Conservation (phyloP, 1,140 invertebrate species). For the Trissolcus basalis region DNA sequence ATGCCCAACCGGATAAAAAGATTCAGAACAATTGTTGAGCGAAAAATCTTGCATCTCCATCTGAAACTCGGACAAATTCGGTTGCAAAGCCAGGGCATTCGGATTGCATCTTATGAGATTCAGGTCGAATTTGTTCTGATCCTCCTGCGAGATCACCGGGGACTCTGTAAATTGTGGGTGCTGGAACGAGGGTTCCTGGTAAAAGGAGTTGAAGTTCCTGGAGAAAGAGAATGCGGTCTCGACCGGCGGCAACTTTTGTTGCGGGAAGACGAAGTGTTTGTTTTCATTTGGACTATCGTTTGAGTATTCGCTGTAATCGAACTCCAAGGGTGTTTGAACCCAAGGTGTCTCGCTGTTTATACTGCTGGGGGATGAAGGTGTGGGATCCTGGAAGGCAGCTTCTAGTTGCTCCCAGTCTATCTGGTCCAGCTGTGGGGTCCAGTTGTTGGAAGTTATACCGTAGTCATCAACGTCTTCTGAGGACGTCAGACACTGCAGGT, state of each 20-base stretch:
- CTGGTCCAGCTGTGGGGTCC: conserved; percentile 46
- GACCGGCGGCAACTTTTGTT: conserved; percentile 66
- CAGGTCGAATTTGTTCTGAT: conserved; percentile 68
- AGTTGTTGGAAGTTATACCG: conserved; percentile 19
- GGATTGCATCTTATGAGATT: conserved; percentile 73
- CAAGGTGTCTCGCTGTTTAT: conserved; percentile 64
- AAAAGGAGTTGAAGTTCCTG: conserved; percentile 36
- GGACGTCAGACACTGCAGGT: conserved; percentile 13
- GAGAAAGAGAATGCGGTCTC: conserved; percentile 71
- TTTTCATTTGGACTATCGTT: conserved; percentile 48
- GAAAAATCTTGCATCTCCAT: conserved; percentile 59
- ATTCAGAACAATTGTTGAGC: conserved; percentile 46
- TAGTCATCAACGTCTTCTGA: conserved; percentile 25
- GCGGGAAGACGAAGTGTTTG: conserved; percentile 4
- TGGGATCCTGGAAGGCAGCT: conserved; percentile 64
- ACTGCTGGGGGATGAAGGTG: conserved; percentile 53
- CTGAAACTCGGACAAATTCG: conserved; percentile 40
- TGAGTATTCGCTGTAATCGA: conserved; percentile 59
- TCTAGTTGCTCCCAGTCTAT: conserved; percentile 68
- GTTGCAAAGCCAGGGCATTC: conserved; percentile 58
- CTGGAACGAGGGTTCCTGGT: conserved; percentile 40
- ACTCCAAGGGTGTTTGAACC: conserved; percentile 41
- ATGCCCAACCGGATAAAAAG: conserved; percentile 69
- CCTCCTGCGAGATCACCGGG: conserved; percentile 15
- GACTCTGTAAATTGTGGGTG: conserved; percentile 16